Conservation (phyloP, 2,797 vertebrate species). For the Crenichthys baileyi region DNA sequence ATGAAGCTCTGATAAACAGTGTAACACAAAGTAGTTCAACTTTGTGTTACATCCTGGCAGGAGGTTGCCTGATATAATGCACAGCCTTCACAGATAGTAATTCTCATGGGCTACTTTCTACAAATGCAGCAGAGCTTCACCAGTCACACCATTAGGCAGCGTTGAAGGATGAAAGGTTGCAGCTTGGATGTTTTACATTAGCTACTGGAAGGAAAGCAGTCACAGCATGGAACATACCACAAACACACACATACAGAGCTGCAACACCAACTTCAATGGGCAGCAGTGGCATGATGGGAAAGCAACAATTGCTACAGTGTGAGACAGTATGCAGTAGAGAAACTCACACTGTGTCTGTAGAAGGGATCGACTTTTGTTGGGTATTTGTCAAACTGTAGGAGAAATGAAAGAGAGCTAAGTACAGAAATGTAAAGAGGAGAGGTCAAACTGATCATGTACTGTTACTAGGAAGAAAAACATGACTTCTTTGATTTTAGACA, state of each 20-base stretch:
- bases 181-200: constrained; percentile 40
- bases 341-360: constrained; percentile 99
- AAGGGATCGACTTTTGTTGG: constrained; percentile 98
- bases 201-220: constrained; percentile 47
- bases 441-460: constrained; percentile 3
- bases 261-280: constrained; percentile 12
- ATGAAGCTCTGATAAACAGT: constrained; percentile 1
- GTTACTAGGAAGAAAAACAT: background rate
- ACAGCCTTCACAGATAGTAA: constrained; percentile 1
- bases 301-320: constrained; percentile 39
- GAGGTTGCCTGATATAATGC: background rate
- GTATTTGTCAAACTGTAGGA: constrained; percentile 98
- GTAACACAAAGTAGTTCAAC: background rate
- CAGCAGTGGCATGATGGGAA: constrained; percentile 28
- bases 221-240: constrained; percentile 25
- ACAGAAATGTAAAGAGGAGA: constrained; percentile 35
- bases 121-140: constrained; percentile 32
- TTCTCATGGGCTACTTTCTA: background rate
- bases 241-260: constrained; percentile 13
- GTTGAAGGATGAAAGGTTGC: constrained; percentile 37
- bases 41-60: too few relatives aligned
- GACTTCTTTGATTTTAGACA: constrained; percentile 22
- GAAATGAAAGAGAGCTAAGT: constrained; percentile 66
- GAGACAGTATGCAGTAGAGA: constrained; percentile 27
- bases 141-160: constrained; percentile 24